These are phyloP conservation scores for Sceloporus tristichus DNA, from an alignment of 2,113 vertebrate genomes.

Conservation along the genomic window DNA sequence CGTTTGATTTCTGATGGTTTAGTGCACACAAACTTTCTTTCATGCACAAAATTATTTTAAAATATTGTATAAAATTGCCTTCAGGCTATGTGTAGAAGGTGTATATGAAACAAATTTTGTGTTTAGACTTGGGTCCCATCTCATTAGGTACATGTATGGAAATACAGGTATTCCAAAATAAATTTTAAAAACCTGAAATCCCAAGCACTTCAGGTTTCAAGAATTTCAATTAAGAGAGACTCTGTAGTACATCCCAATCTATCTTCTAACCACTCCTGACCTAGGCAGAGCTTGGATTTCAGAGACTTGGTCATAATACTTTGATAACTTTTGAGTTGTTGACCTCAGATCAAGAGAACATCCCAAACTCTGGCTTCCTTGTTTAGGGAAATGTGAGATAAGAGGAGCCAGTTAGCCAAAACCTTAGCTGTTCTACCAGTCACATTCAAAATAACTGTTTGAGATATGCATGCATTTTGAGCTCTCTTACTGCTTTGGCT, in stretches of 20 bases:
- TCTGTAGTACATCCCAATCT: neutral
- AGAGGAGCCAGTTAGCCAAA: neutral
- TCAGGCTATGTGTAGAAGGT: too few species aligned
- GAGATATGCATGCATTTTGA: constrained; percentile 24
- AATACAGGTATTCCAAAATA: too few species aligned
- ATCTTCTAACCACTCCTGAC: neutral
- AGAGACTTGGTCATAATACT: neutral
- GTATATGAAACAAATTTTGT: too few species aligned
- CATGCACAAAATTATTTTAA: too few species aligned
- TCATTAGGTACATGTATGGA: too few species aligned
- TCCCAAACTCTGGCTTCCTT: neutral
- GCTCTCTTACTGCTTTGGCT: neutral
- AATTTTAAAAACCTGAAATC: too few species aligned
- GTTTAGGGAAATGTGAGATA: neutral
- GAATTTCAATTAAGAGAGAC: too few species aligned
- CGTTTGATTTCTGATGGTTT: too few species aligned
- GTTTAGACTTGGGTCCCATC: too few species aligned
- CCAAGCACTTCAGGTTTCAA: too few species aligned
- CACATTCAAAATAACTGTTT: neutral
- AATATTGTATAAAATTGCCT: too few species aligned
- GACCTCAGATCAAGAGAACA: neutral
- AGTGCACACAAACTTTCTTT: too few species aligned
- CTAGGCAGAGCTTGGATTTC: neutral
- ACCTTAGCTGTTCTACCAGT: neutral
- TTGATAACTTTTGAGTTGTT: neutral